These are phyloP conservation scores for Ophion obscuratus DNA, from an alignment of 2,888 invertebrate species.

Conservation along the genomic window DNA sequence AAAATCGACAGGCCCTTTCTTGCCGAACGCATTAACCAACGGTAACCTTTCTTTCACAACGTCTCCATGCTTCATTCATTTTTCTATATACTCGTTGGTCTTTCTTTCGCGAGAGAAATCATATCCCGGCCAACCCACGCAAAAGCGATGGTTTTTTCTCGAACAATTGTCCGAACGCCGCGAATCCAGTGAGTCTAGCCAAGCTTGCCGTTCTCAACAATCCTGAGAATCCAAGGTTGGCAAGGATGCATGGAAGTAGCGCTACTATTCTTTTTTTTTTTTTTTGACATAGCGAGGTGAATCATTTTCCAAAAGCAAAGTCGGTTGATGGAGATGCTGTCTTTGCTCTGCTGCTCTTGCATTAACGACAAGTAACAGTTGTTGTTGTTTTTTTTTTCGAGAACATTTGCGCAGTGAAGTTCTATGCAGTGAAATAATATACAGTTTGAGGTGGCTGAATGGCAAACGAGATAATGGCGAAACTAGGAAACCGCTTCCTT, in stretches of 20 bases:
- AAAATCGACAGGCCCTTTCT: neutral
- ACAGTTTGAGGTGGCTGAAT: conserved; percentile 8
- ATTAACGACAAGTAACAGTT: neutral
- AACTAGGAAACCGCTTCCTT: conserved; percentile 8
- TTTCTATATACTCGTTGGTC: neutral
- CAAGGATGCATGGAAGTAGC: neutral
- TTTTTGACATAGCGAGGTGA: too few species aligned
- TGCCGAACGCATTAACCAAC: neutral
- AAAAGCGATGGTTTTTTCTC: neutral
- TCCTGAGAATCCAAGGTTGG: neutral
- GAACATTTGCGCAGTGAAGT: neutral
- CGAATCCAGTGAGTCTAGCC: neutral
- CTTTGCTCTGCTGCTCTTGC: neutral
- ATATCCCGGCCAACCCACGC: neutral
- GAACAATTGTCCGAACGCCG: neutral
- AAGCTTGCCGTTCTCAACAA: neutral
- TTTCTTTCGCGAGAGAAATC: conserved; percentile 4
- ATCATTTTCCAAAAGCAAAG: neutral
- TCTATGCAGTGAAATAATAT: neutral
- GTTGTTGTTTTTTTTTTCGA: neutral
- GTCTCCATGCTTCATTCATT: neutral
- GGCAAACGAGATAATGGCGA: conserved; percentile 23
- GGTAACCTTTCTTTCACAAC: neutral
- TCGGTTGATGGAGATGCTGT: neutral
- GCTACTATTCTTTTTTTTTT: too few species aligned